Base-by-base conservation (phyloP, 2,888 invertebrate species). In the Leptogaster cylindrica region DNA sequence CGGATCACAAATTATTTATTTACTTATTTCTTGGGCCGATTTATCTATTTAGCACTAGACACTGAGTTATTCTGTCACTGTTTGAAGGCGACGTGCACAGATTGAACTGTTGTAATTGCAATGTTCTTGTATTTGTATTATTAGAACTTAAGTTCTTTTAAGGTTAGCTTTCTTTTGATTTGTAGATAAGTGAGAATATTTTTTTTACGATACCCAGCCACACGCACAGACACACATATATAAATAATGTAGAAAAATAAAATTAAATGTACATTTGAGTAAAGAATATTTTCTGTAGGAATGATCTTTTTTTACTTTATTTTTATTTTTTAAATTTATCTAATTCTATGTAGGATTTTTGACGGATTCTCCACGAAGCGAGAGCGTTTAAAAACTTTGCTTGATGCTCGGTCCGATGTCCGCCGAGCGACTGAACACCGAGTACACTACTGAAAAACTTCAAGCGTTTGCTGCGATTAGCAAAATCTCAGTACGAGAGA, bases 401-500 rank as follows among this genome's bases (percentile, higher is more conserved):
- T 64, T 48, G 51, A 65, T 36, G 67, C 48, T 61, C 67, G 52
- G 65, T 67, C 46, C 58, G 70, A 67, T 67, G 67, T 67, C 67
- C 67, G 67, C 65, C 67, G 67, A 70, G 67, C 70, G 65, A 70
- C 70, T 70, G 67, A 70, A 70, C 39, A 63, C 52, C 31, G n/a
- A 64, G 25, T 48, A n/a, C 41, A 16, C 25, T 48, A 12, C 25
- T 48, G 48, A 25, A 48, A n/a, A n/a, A n/a, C n/a, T n/a, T n/a
- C n/a, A n/a, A n/a, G n/a, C n/a, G n/a, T 20, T n/a, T 20, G 46
- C 46, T 46, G 46, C 23, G 46, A 20, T 46, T 25, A 25, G 23
- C 23, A 25, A 46, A 61, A 61, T 41, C 61, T 61, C 44, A 41
- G n/a, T n/a, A n/a, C n/a, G n/a, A n/a, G n/a, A n/a, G n/a, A n/a